Base-by-base conservation (phyloP, 1,140 invertebrate species). In the Saccostrea glomerata region DNA sequence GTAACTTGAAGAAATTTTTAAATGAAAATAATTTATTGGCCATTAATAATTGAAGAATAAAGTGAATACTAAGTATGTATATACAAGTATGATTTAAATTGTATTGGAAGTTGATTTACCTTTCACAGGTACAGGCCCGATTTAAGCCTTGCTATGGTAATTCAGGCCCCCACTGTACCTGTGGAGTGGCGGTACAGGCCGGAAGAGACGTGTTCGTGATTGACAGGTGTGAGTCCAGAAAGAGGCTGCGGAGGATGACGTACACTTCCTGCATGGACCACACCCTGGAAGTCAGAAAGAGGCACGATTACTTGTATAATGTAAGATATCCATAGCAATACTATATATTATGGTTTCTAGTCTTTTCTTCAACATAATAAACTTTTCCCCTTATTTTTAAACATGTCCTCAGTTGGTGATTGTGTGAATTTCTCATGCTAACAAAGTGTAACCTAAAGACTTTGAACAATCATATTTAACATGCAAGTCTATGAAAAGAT, bases 121-220 rank as follows among this genome's bases (percentile, higher is more conserved):
- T 82, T 23, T 23, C 23, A 23, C 40, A 84, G 82, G 82, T 84
- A 11, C 82, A 84, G 36, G 47, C 82, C 15, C 47, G 82, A 25
- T 84, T 84, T 54, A 84, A 58, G 55, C 23, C 82, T 13, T 84
- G 82, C 47, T 54, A 54, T 20, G 82, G 82, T 6, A 84, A 84
- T 36, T 54, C 47, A 54, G 47, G 55, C 5, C 82, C 82, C 36
- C 55, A 84, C 23, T 84, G 82, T 20, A 58, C 55, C 7, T 84
- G 47, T 84, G 82, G 82, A 15, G 82, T 84, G 15, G 82, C 82
- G 47, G 82, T 84, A 13, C 82, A 84, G 36, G 82, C 47, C 12
- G 82, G 82, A 12, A 84, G 36, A 25, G 82, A 84, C 20, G 47
- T 84, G 4, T 84, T 84, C 47, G 82, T 84, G 47, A 84, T 84